These are phyloP conservation scores for Leptarthrus brevirostris DNA, from an alignment of 2,888 invertebrate species.

Conservation along the genomic window DNA sequence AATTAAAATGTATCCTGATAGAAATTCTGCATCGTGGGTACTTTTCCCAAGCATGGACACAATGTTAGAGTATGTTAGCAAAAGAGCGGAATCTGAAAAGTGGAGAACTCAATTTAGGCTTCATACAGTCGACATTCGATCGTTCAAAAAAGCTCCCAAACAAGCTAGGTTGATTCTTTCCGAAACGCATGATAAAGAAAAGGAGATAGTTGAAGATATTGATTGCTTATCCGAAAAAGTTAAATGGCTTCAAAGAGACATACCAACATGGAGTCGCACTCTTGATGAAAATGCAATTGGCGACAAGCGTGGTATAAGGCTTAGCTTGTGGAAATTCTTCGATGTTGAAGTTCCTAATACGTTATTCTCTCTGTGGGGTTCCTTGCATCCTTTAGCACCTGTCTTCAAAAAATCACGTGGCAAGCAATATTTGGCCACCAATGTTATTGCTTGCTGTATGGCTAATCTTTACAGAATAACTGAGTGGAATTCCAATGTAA, in stretches of 20 bases:
- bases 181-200: conserved; percentile 46
- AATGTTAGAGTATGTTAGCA: conserved; percentile 61
- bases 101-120: conserved; percentile 62
- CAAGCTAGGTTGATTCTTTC: conserved; percentile 56
- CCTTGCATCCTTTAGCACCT: conserved; percentile 72
- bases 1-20: conserved; percentile 56
- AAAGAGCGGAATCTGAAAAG: conserved; percentile 57
- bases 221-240: conserved; percentile 63
- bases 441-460: conserved; percentile 72
- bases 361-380: conserved; percentile 77
- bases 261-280: conserved; percentile 63
- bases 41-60: conserved; percentile 59
- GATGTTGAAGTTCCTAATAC: conserved; percentile 77
- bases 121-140: conserved; percentile 61
- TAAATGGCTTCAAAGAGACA: conserved; percentile 62
- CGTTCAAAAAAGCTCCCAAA: conserved; percentile 61
- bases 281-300: neutral
- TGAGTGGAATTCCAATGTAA: conserved; percentile 73
- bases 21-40: conserved; percentile 66
- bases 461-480: conserved; percentile 71
- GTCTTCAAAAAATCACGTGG: conserved; percentile 72
- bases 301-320: conserved; percentile 58
- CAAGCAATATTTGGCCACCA: conserved; percentile 74
- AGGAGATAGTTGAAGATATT: conserved; percentile 19
- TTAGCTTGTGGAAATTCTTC: conserved; percentile 72